phyloP scores from a whole-genome alignment of 2,888 invertebrate species.

The Zygaena filipendulae region DNA sequence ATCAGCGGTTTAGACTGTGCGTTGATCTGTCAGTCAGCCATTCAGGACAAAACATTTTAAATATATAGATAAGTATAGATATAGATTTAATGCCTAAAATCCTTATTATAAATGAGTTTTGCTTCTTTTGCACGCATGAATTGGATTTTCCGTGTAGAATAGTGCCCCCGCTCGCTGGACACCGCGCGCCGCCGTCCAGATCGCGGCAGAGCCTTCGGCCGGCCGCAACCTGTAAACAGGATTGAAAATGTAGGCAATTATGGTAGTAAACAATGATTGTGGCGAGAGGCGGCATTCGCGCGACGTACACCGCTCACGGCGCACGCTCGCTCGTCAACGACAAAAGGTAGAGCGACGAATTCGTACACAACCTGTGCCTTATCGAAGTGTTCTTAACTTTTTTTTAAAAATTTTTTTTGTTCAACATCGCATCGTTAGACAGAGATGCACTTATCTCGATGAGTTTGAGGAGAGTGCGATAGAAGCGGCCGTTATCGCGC shows the following conservation, averaged over 20 bases:
- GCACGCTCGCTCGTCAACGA: constrained; percentile 39
- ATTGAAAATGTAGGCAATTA: constrained; percentile 56
- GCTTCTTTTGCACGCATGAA: no score
- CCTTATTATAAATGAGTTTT: no score
- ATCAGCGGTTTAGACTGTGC: no score
- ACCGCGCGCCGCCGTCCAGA: constrained; percentile 38
- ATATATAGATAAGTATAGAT: no score
- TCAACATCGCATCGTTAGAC: constrained; percentile 24
- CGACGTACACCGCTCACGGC: constrained; percentile 44
- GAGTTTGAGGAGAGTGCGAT: constrained; percentile 20
- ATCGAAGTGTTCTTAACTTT: constrained; percentile 35
- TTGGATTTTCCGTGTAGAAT: no score
- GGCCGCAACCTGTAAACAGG: constrained; percentile 42
- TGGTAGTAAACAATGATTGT: constrained; percentile 59
- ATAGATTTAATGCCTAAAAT: no score
- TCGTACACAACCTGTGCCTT: constrained; percentile 40
- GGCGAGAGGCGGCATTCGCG: constrained; percentile 49
- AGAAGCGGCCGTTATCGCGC: background rate
- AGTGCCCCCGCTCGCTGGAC: constrained; percentile 18
- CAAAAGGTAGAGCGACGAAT: constrained; percentile 32
- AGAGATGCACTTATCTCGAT: constrained; percentile 40
- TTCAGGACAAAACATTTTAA: no score
- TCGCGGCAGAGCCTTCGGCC: constrained; percentile 52
- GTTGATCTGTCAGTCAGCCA: no score
- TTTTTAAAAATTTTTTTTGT: constrained; percentile 8